Evolutionary conservation across 2,888 invertebrate species (phyloP).

Genomic region (Lypha dubia): DNA sequence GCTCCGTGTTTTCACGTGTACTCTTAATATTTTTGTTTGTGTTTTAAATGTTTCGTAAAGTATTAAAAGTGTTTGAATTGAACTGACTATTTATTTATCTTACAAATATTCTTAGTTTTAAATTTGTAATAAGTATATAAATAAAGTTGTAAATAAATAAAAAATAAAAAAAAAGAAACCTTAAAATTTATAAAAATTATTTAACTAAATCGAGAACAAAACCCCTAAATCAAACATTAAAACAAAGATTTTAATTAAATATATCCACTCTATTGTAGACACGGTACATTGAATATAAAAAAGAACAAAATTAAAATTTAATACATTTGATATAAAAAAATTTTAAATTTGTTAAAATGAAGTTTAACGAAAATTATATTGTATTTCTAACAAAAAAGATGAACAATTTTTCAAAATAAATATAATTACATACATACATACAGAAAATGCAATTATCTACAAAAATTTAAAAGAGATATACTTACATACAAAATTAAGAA

Average conservation of each 20-base stretch:
- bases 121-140: conserved; percentile 21
- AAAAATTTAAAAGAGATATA: conserved; percentile 29
- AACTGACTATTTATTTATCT: conserved; percentile 1
- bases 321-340: conserved; percentile 45
- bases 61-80: neutral
- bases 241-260: conserved; percentile 25
- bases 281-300: conserved; percentile 7
- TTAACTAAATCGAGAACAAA: conserved; percentile 43
- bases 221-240: conserved; percentile 31
- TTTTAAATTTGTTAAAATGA: neutral
- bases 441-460: conserved; percentile 68
- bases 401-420: conserved; percentile 46
- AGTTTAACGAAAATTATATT: conserved; percentile 36
- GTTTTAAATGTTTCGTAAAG: neutral
- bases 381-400: conserved; percentile 29
- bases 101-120: conserved; percentile 42
- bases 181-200: conserved; percentile 14
- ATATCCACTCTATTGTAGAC: conserved; percentile 33
- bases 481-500: conserved; percentile 56
- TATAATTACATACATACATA: conserved; percentile 9
- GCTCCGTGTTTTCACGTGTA: too few species aligned
- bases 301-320: conserved; percentile 43
- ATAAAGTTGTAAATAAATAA: conserved; percentile 39
- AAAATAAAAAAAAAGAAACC: conserved; percentile 4
- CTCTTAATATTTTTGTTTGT: too few species aligned